Evolutionary conservation across 2,113 vertebrate genomes (phyloP).

Genomic region (Eptatretus burgeri): DNA sequence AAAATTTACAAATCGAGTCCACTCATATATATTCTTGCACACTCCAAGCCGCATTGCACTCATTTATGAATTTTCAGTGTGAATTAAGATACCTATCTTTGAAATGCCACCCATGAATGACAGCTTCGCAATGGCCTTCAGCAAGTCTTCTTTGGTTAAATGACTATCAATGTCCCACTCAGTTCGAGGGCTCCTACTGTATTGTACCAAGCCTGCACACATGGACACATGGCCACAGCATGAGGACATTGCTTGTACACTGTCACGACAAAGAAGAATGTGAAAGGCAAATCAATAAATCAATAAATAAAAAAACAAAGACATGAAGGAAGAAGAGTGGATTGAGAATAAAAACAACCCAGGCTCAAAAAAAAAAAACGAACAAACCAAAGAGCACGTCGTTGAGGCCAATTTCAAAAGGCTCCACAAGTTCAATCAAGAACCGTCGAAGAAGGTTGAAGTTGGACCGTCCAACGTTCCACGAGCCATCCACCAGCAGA

Average conservation of each 20-base stretch:
- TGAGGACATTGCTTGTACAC: too few relatives aligned
- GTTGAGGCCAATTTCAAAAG: conserved; percentile 54
- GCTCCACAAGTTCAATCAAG: conserved; percentile 63
- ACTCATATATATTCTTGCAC: too few relatives aligned
- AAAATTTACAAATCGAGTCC: too few relatives aligned
- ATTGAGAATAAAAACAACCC: too few relatives aligned
- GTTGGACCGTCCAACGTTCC: conserved; percentile 46
- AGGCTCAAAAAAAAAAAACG: neutral
- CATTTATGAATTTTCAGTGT: too few relatives aligned
- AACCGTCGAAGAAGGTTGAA: conserved; percentile 67
- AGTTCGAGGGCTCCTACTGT: conserved; percentile 71
- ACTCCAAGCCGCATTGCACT: too few relatives aligned
- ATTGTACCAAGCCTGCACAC: conserved; percentile 52
- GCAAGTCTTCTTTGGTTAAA: conserved; percentile 45
- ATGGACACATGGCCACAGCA: too few relatives aligned
- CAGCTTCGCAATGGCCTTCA: conserved; percentile 66
- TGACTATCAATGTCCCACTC: conserved; percentile 78
- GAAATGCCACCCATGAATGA: conserved; percentile 65
- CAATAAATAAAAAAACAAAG: too few relatives aligned
- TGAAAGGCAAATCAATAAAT: too few relatives aligned
- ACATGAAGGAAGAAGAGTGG: too few relatives aligned
- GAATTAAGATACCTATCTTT: too few relatives aligned
- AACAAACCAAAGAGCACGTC: conserved; percentile 54
- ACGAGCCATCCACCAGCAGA: conserved; percentile 65
- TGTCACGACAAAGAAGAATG: too few relatives aligned